These are phyloP conservation scores for Aplidium turbinatum DNA, from an alignment of 23 tunicate species.

Conservation along the genomic window DNA sequence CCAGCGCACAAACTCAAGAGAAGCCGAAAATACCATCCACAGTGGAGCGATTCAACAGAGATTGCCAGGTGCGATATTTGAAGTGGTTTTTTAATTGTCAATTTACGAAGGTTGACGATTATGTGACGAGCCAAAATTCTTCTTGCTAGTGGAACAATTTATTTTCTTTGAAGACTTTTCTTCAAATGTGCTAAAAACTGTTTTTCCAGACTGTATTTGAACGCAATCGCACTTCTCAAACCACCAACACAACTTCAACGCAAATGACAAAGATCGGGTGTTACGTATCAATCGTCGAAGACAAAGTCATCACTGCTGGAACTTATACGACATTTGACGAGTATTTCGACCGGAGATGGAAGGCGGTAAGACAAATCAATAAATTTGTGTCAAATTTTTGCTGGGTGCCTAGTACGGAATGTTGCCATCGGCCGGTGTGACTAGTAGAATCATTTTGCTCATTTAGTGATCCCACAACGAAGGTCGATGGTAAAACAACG, in stretches of 20 bases:
- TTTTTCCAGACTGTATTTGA: slow-evolving; percentile 74
- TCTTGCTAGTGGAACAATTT: too few species aligned
- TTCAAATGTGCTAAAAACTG: not conserved
- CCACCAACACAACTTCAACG: slow-evolving; percentile 90
- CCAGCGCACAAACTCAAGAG: slow-evolving; percentile 71
- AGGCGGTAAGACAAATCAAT: slow-evolving; percentile 80
- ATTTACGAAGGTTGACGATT: not conserved
- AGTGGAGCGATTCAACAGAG: slow-evolving; percentile 61
- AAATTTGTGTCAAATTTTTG: too few species aligned
- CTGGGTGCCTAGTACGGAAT: too few species aligned
- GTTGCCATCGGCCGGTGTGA: too few species aligned
- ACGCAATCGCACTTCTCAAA: slow-evolving; percentile 72
- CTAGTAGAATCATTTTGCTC: too few species aligned
- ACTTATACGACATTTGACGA: slow-evolving; percentile 63
- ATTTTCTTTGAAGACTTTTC: not conserved
- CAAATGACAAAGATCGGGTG: slow-evolving; percentile 89
- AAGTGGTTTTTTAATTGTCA: too few species aligned
- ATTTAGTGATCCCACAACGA: too few species aligned
- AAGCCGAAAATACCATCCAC: slow-evolving; percentile 31
- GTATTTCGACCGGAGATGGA: slow-evolving; percentile 60
- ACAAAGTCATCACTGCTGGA: slow-evolving; percentile 63
- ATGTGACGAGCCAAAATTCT: too few species aligned
- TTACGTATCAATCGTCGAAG: slow-evolving; percentile 78
- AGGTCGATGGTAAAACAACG: too few species aligned
- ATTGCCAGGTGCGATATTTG: slow-evolving; percentile 60